Conservation (phyloP, 2,888 invertebrate species). For the Laothoe populi region DNA sequence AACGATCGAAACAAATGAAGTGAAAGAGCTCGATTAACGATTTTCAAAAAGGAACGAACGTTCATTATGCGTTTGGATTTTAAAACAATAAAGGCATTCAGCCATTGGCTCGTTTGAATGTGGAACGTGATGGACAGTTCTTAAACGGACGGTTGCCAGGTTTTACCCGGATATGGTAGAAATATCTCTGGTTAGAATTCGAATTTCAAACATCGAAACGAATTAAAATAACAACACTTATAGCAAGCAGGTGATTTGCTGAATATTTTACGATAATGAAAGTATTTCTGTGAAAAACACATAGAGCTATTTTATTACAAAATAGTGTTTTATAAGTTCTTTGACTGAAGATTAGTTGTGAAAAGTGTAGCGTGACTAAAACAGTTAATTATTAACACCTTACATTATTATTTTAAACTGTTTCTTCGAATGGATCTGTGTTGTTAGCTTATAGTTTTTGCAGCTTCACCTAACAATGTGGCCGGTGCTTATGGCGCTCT, state of each 20-base stretch:
- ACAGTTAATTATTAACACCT: slow-evolving; percentile 12
- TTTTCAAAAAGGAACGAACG: slow-evolving; percentile 66
- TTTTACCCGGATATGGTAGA: slow-evolving; percentile 13
- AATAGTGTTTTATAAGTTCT: slow-evolving; percentile 12
- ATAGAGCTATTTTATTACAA: neutral
- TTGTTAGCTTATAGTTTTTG: too few species aligned
- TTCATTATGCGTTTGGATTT: slow-evolving; percentile 75
- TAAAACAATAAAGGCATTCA: slow-evolving; percentile 81
- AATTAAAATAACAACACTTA: neutral
- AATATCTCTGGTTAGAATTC: slow-evolving; percentile 14
- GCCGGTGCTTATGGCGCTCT: too few species aligned
- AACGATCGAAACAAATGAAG: slow-evolving; percentile 75
- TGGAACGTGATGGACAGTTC: slow-evolving; percentile 76
- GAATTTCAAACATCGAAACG: slow-evolving; percentile 8
- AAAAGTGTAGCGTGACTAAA: slow-evolving; percentile 19
- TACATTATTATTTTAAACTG: neutral
- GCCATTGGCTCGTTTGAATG: slow-evolving; percentile 73
- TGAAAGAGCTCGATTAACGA: slow-evolving; percentile 81
- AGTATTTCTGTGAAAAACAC: neutral
- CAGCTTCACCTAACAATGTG: too few species aligned
- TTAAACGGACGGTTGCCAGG: slow-evolving; percentile 43
- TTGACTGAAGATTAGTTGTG: slow-evolving; percentile 7
- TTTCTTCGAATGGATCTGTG: neutral
- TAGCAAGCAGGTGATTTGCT: neutral
- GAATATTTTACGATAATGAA: neutral